These are phyloP conservation scores for Sebastes nivosus DNA, from an alignment of 2,797 vertebrate species.

Conservation along the genomic window DNA sequence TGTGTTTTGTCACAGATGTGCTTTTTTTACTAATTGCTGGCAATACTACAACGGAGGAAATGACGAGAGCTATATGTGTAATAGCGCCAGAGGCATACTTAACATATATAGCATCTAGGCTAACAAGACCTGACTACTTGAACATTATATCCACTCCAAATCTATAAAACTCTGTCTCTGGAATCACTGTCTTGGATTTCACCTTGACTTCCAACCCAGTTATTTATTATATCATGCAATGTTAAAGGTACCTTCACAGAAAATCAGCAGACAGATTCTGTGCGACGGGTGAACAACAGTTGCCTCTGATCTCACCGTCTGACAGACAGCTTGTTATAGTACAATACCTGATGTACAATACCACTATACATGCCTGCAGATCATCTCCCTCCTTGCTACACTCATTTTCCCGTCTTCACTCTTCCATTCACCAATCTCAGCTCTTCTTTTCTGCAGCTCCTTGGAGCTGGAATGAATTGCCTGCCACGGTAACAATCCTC, in stretches of 20 bases:
- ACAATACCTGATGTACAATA: constrained; percentile 66
- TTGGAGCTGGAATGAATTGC: constrained; percentile 73
- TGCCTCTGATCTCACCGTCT: constrained; percentile 60
- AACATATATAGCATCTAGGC: neutral
- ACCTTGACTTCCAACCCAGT: constrained; percentile 31
- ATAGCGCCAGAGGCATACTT: neutral
- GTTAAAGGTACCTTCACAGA: constrained; percentile 24
- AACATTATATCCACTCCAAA: constrained; percentile 17
- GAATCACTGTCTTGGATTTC: constrained; percentile 8
- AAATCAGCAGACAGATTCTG: constrained; percentile 44
- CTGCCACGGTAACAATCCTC: constrained; percentile 78
- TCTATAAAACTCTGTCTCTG: constrained; percentile 24
- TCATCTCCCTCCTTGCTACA: constrained; percentile 45
- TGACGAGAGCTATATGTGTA: neutral
- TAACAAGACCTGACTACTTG: neutral
- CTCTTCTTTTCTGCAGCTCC: constrained; percentile 62
- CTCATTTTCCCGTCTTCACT: constrained; percentile 56
- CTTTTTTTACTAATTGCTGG: neutral
- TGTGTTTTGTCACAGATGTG: neutral
- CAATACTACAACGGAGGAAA: neutral
- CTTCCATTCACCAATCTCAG: constrained; percentile 63
- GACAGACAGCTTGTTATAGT: constrained; percentile 72
- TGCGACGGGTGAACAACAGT: constrained; percentile 43
- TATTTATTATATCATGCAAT: constrained; percentile 39
- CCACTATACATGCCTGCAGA: constrained; percentile 59